Conservation (phyloP, 2,888 invertebrate species). For the Nycteola revayana region DNA sequence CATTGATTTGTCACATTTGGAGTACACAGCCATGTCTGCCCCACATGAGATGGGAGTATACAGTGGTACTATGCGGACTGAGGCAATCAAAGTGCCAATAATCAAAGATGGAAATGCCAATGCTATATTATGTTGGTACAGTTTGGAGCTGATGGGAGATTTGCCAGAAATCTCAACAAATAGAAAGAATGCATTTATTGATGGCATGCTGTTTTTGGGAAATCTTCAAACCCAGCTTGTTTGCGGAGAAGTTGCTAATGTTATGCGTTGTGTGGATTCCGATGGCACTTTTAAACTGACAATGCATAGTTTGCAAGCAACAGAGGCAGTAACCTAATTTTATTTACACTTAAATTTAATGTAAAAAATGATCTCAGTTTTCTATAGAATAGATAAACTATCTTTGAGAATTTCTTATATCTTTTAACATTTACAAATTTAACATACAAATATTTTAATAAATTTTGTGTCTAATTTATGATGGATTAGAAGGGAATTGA, state of each 20-base stretch:
- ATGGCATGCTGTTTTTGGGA: conserved; percentile 72
- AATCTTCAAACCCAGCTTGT: conserved; percentile 48
- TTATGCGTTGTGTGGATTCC: conserved; percentile 51
- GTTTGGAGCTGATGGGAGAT: conserved; percentile 65
- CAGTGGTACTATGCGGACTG: conserved; percentile 26
- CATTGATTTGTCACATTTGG: conserved; percentile 65
- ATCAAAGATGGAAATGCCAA: conserved; percentile 63
- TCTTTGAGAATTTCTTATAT: no score
- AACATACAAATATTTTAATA: no score
- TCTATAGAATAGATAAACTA: no score
- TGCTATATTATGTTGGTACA: conserved; percentile 81
- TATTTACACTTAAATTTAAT: not conserved
- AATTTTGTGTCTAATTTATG: no score
- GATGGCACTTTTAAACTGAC: conserved; percentile 59
- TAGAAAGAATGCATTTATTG: conserved; percentile 62
- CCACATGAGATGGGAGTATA: conserved; percentile 47
- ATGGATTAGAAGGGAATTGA: no score
- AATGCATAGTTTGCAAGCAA: conserved; percentile 30
- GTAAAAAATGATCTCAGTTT: conserved; percentile 19
- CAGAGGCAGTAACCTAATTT: not conserved
- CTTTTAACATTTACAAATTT: no score
- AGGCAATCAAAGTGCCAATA: conserved; percentile 46
- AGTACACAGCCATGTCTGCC: conserved; percentile 62
- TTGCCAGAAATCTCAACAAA: conserved; percentile 63
- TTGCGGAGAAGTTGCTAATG: conserved; percentile 45